phyloP scores from a whole-genome alignment of 2,113 vertebrate genomes.

The Euleptes europaea region DNA sequence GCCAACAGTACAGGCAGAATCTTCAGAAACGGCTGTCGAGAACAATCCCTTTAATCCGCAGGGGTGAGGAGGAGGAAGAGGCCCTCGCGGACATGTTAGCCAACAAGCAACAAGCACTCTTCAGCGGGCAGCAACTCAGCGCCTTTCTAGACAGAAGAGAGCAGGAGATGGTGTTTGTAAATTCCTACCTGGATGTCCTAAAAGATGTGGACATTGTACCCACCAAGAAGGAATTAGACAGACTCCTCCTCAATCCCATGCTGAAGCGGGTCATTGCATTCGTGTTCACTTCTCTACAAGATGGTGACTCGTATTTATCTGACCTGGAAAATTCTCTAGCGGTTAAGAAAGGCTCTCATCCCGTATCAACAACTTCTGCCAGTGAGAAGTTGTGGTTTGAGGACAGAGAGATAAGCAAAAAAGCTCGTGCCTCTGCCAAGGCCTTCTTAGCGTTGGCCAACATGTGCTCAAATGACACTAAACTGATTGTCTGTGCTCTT shows the following conservation, averaged over 20 bases:
- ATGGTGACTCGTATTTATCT: conserved; percentile 22
- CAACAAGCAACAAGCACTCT: conserved; percentile 7
- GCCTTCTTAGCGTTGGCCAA: conserved; percentile 21
- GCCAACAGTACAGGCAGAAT: conserved; percentile 20
- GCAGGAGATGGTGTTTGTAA: conserved; percentile 13
- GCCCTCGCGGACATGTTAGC: conserved; percentile 20
- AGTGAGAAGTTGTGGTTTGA: neutral
- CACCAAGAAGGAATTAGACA: neutral
- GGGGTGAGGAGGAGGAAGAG: conserved; percentile 25
- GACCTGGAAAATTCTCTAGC: neutral
- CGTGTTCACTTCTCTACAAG: conserved; percentile 27
- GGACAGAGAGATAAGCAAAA: neutral
- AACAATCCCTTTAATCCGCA: conserved; percentile 44
- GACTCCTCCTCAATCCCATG: neutral
- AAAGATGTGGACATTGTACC: neutral
- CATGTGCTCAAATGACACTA: neutral
- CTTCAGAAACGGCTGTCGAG: conserved; percentile 20
- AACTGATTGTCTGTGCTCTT: conserved; percentile 9
- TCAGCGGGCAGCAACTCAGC: neutral
- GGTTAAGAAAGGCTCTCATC: neutral
- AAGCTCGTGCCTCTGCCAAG: neutral
- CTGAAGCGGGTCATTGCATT: neutral
- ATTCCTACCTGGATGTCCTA: neutral
- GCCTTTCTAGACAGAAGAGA: conserved; percentile 34
- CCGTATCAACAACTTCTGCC: neutral